These are phyloP conservation scores for Pangasianodon gigas DNA, from an alignment of 2,113 vertebrate genomes.

Conservation along the genomic window DNA sequence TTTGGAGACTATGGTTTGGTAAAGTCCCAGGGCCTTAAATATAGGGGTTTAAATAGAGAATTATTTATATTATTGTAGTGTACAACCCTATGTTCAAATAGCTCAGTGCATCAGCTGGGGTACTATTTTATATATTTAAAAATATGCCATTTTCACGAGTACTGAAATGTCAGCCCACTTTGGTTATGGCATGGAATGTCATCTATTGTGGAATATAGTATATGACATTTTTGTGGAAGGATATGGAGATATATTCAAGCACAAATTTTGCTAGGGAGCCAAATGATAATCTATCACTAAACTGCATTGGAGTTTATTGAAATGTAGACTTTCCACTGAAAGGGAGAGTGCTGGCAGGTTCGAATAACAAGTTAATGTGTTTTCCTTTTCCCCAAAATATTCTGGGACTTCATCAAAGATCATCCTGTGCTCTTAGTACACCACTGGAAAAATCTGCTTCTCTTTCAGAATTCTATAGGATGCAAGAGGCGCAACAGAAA, in stretches of 20 bases:
- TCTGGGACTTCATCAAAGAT: background rate
- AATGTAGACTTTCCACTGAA: background rate
- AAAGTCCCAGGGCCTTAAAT: background rate
- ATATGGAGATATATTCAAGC: background rate
- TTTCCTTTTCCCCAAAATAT: background rate
- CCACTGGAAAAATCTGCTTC: background rate
- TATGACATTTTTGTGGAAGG: background rate
- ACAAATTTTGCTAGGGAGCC: background rate
- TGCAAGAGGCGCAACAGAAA: background rate
- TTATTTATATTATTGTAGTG: background rate
- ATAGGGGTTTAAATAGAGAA: background rate
- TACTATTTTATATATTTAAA: background rate
- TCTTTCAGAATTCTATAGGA: background rate
- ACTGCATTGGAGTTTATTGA: background rate
- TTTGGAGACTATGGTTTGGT: background rate
- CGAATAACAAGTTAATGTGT: background rate
- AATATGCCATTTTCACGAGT: background rate
- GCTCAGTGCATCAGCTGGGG: background rate
- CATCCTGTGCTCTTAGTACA: background rate
- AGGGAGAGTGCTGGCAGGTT: background rate
- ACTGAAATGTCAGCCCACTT: background rate
- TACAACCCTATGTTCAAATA: background rate
- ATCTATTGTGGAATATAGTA: background rate
- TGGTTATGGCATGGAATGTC: background rate
- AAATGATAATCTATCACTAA: background rate